Evolutionary conservation across 2,888 invertebrate species (phyloP), one percentile per base, ranked within the genome.

Genomic region (Thymelicus lineola): DNA sequence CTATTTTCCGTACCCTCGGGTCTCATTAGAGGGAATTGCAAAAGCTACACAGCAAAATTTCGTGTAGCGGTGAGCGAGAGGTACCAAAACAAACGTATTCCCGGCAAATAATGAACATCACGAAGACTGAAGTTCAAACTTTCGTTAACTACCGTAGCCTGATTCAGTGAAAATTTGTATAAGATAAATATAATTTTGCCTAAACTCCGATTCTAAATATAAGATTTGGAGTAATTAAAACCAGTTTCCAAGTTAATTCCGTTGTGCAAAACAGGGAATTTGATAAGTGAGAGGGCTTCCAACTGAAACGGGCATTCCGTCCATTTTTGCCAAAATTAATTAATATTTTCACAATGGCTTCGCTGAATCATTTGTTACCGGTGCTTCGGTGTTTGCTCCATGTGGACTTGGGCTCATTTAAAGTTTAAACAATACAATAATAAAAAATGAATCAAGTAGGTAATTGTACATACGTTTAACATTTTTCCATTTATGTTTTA

Each of bases 341-440:
- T 86, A 86, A 83, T 86, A 86, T 84, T 86, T 86, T 82, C 83
- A 82, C 83, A 86, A 85, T 82, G 81, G 76, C 75, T 71, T 72
- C 70, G 72, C 70, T 74, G 81, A 83, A 82, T 84, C 86, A 86
- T 86, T 86, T 84, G 83, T 86, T 84, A 85, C 80, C 77, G 78
- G 78, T 75, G 75, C 65, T 64, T 53, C 63, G 35, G 46, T 63
- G 50, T 36, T 12, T 35, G 50, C n/a, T 28, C 20, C 7, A 35
- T 67, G 35, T 59, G 71, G 59, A 73, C 70, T 71, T 65, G 66
- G 63, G 63, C 6, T 5, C 12, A 9, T 55, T 28, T 55, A 55
- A 55, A 28, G 14, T 28, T 28, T 15, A 50, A 50, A 50, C 42
- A 42, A 42, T 38, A 42, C 10, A 42, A 7, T 15, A 50, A 50